phyloP scores from a whole-genome alignment of 2,888 invertebrate species.

The Leistus spinibarbis region DNA sequence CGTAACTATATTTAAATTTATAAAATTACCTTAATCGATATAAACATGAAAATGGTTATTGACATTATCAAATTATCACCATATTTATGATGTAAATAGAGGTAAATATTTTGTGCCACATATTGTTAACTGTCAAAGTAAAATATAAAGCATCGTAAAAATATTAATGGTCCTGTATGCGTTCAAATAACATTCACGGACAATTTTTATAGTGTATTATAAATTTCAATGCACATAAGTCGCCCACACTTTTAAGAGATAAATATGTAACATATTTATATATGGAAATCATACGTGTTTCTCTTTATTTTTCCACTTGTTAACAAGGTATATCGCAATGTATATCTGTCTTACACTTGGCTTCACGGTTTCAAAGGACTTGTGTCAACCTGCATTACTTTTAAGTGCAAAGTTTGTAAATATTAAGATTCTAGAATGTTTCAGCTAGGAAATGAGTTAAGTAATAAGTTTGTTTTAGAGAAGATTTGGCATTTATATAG shows the following conservation, averaged over 20 bases:
- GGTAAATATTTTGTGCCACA: neutral
- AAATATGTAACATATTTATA: neutral
- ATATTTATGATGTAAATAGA: neutral
- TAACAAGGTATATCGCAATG: too few species aligned
- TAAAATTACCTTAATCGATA: neutral
- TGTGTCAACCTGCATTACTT: neutral
- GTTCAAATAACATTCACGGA: too few species aligned
- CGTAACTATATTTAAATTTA: neutral
- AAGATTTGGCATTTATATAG: too few species aligned
- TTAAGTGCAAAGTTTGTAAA: neutral
- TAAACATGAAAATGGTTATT: neutral
- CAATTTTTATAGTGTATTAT: neutral
- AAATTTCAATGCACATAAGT: neutral
- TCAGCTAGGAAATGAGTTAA: too few species aligned
- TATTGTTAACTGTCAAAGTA: neutral
- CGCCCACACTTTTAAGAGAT: neutral
- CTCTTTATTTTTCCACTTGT: neutral
- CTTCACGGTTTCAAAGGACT: neutral
- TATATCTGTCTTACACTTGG: neutral
- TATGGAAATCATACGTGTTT: neutral
- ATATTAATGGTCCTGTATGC: neutral
- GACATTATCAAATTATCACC: neutral
- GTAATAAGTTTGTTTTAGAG: too few species aligned
- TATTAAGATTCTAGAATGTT: neutral
- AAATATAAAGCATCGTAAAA: neutral